phyloP scores from a whole-genome alignment of 2,888 invertebrate species.

The Urechis unicinctus region DNA sequence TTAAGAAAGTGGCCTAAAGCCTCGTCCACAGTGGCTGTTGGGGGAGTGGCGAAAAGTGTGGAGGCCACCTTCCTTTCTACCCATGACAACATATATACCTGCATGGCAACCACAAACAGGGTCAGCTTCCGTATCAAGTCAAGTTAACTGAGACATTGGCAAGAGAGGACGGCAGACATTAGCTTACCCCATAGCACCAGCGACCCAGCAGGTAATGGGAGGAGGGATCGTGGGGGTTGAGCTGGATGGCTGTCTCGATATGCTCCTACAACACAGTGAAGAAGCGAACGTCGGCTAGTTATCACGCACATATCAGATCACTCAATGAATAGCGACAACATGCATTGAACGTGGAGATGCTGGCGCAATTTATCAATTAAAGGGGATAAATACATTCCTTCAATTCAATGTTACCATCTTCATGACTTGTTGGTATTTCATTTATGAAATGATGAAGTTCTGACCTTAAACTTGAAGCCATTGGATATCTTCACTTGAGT shows the following conservation, averaged over 20 bases:
- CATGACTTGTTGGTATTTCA: not conserved
- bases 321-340: too few species aligned
- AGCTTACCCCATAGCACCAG: constrained; percentile 62
- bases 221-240: constrained; percentile 60
- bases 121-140: not conserved
- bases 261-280: constrained; percentile 57
- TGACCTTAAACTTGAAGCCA: constrained; percentile 61
- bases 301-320: too few species aligned
- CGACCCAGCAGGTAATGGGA: constrained; percentile 66
- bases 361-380: not conserved
- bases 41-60: constrained; percentile 62
- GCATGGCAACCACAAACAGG: too few species aligned
- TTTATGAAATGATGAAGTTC: constrained; percentile 5
- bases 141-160: not conserved
- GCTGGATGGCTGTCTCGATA: constrained; percentile 60
- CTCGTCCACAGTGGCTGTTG: constrained; percentile 59
- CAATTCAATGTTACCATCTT: not conserved
- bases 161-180: not conserved
- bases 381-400: not conserved
- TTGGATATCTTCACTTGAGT: constrained; percentile 62
- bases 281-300: too few species aligned
- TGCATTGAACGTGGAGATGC: not conserved
- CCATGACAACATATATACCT: constrained; percentile 61
- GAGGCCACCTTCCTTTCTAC: constrained; percentile 63
- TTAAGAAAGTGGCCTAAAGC: constrained; percentile 54